Percentiles rank a stretch among this genome's conserved stretches.
Conservation (phyloP, 2,113 vertebrate genomes). For the Marcusenius ussheri region DNA sequence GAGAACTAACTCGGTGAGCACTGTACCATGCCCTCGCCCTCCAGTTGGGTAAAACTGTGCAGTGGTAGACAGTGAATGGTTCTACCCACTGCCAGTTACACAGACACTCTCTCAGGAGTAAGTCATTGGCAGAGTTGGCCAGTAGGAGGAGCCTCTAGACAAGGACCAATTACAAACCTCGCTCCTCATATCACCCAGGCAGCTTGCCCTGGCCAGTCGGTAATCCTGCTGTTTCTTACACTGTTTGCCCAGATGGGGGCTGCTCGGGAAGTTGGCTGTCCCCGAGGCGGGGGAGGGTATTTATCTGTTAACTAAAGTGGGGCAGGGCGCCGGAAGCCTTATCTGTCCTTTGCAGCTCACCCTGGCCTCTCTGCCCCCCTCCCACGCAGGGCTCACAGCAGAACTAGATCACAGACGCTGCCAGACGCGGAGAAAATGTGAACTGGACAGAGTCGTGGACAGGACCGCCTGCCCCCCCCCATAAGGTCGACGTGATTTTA, state of each 20-base stretch:
- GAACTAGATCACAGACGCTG: constrained; percentile 60
- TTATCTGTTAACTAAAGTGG: background rate
- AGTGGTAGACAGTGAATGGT: background rate
- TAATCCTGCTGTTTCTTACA: background rate
- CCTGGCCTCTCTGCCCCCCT: constrained; percentile 7
- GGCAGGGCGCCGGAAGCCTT: background rate
- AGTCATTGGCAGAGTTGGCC: background rate
- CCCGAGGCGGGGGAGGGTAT: background rate
- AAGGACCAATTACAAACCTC: background rate
- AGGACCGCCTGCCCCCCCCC: constrained; percentile 37
- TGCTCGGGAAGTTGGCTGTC: background rate
- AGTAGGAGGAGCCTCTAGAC: background rate
- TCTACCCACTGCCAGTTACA: background rate
- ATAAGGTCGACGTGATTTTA: constrained; percentile 47
- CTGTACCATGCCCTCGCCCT: background rate
- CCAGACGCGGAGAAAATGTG: constrained; percentile 26
- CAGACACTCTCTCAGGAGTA: background rate
- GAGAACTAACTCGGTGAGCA: constrained; percentile 92
- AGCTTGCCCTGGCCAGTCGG: background rate
- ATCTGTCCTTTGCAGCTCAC: background rate
- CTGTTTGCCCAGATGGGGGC: background rate
- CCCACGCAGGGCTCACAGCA: constrained; percentile 83
- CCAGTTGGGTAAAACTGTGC: background rate
- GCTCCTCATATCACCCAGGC: background rate
- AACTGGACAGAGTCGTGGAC: constrained; percentile 43